These are phyloP conservation scores for Eurytoma californica DNA, from an alignment of 2,888 invertebrate genomes.

Conservation along the genomic window DNA sequence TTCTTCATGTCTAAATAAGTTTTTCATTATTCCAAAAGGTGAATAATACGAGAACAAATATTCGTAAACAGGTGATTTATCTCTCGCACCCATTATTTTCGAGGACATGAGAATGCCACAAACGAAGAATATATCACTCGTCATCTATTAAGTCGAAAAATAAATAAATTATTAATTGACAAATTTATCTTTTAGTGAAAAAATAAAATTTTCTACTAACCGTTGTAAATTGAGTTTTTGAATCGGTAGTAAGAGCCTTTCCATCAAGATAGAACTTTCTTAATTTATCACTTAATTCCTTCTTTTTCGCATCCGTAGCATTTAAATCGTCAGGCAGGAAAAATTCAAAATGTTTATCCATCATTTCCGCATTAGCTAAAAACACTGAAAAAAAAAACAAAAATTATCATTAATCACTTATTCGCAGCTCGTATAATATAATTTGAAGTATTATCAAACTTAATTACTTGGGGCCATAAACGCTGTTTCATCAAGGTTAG, in stretches of 20 bases:
- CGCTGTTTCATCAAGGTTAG: constrained; percentile 61
- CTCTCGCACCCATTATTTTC: constrained; percentile 64
- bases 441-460: constrained; percentile 23
- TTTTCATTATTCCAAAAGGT: constrained; percentile 67
- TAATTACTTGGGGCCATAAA: constrained; percentile 61
- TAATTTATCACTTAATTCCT: constrained; percentile 61
- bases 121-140: constrained; percentile 63
- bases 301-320: constrained; percentile 62
- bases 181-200: too few relatives aligned
- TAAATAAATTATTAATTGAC: background rate
- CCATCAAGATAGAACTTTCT: constrained; percentile 67
- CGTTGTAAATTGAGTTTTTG: constrained; percentile 57
- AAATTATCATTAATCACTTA: background rate
- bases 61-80: constrained; percentile 66
- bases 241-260: constrained; percentile 63
- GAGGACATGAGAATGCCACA: constrained; percentile 61
- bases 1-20: constrained; percentile 59
- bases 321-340: constrained; percentile 62
- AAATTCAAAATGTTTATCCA: constrained; percentile 67
- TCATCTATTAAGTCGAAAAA: constrained; percentile 60
- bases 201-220: constrained; percentile 35
- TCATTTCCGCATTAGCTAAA: constrained; percentile 60
- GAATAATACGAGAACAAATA: constrained; percentile 66
- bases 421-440: background rate
- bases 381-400: constrained; percentile 55